Conservation (phyloP, 2,113 vertebrate species). For the Cebidichthys violaceus region DNA sequence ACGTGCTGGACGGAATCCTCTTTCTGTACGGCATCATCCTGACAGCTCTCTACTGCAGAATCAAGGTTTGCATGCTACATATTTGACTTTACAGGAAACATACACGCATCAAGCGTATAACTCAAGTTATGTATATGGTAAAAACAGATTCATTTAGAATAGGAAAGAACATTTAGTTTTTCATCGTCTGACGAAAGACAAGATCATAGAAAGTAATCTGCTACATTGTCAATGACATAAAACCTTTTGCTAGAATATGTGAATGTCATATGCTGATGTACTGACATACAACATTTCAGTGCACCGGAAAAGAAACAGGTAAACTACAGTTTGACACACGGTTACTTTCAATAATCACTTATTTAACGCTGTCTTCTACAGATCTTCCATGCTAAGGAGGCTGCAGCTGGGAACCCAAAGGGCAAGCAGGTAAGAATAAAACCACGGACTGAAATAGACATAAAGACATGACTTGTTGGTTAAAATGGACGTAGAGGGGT, state of each 20-base stretch:
- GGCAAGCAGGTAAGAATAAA: slow-evolving; percentile 43
- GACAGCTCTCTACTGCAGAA: slow-evolving; percentile 89
- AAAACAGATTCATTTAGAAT: neutral
- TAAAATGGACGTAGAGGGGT: neutral
- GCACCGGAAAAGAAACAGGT: no score
- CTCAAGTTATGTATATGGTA: neutral
- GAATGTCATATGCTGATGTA: neutral
- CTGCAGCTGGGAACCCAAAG: neutral
- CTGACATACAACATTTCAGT: neutral
- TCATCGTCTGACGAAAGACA: neutral
- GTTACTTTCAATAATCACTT: neutral
- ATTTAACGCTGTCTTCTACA: slow-evolving; percentile 1
- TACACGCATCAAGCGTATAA: neutral
- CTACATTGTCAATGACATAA: neutral
- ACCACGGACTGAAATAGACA: neutral
- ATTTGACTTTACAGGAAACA: neutral
- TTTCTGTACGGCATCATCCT: slow-evolving; percentile 90
- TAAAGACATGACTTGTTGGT: neutral
- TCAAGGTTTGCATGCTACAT: slow-evolving; percentile 82
- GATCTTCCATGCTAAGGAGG: slow-evolving; percentile 36
- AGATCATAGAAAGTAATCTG: neutral
- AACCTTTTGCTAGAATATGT: neutral
- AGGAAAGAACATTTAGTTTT: neutral
- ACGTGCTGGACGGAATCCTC: slow-evolving; percentile 88
- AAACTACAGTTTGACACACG: neutral